Conservation (phyloP, 2,113 vertebrate genomes). For the Pseudorhombus dupliciocellatus region DNA sequence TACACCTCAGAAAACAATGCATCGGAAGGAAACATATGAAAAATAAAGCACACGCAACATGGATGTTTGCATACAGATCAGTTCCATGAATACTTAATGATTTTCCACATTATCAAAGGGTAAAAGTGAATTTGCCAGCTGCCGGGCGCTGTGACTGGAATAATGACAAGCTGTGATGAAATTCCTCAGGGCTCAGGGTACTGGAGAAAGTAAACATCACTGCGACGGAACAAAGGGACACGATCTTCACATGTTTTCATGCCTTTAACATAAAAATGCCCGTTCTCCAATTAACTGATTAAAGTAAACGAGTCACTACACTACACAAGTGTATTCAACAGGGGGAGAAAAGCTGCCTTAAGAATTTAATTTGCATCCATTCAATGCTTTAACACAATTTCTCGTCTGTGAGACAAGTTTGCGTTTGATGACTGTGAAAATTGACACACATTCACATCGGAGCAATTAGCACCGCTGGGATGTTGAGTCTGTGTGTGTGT, state of each 20-base stretch:
- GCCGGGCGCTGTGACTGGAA: constrained; percentile 62
- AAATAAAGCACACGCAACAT: constrained; percentile 46
- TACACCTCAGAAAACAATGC: constrained; percentile 43
- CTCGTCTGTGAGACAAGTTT: constrained; percentile 34
- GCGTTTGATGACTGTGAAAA: constrained; percentile 46
- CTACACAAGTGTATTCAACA: not conserved
- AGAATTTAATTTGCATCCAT: constrained; percentile 19
- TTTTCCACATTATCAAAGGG: constrained; percentile 76
- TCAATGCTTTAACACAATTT: not conserved
- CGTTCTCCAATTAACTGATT: constrained; percentile 15
- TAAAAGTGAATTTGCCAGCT: constrained; percentile 74
- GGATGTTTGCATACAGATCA: constrained; percentile 54
- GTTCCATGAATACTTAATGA: constrained; percentile 77
- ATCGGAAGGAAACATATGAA: constrained; percentile 38
- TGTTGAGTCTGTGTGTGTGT: constrained; percentile 5
- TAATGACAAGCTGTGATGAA: constrained; percentile 74
- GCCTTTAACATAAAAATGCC: constrained; percentile 6
- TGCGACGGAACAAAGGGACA: constrained; percentile 47
- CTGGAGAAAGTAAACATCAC: constrained; percentile 57
- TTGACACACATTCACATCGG: constrained; percentile 42
- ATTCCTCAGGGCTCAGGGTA: constrained; percentile 56
- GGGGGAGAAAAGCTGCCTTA: not conserved
- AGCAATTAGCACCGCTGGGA: constrained; percentile 40
- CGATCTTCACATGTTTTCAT: constrained; percentile 9
- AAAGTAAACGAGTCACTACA: not conserved